phyloP scores from a whole-genome alignment of 2,888 invertebrate genomes.

The Ophion slaviceki region DNA sequence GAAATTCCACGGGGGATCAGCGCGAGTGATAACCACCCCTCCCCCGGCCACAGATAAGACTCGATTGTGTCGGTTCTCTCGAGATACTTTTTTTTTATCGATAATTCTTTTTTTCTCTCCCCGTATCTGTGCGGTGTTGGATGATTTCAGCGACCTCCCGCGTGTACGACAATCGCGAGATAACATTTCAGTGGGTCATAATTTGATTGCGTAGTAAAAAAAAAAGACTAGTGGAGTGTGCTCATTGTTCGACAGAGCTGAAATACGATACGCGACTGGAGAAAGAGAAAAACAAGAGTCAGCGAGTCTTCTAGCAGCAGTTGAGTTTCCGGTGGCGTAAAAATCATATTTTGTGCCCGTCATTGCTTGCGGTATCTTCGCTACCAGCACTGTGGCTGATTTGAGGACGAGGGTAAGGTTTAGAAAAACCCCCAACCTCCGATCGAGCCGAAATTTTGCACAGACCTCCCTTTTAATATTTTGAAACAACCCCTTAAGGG shows the following conservation, averaged over 20 bases:
- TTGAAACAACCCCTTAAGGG: no score
- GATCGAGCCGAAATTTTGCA: no score
- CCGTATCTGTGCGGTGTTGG: slow-evolving; percentile 12
- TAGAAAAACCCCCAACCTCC: no score
- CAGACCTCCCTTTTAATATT: no score
- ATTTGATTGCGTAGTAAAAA: slow-evolving; percentile 38
- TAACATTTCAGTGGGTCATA: slow-evolving; percentile 50
- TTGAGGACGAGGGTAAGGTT: no score
- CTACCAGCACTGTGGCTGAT: neutral
- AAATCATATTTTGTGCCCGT: neutral
- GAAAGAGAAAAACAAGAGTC: slow-evolving; percentile 22
- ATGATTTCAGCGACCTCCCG: slow-evolving; percentile 48
- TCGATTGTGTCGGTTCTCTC: slow-evolving; percentile 25
- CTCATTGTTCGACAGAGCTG: slow-evolving; percentile 26
- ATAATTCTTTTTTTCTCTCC: slow-evolving; percentile 28
- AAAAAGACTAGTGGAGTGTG: neutral
- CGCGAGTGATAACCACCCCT: slow-evolving; percentile 3
- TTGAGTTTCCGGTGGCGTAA: slow-evolving; percentile 11
- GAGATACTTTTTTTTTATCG: slow-evolving; percentile 18
- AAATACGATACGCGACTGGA: slow-evolving; percentile 29
- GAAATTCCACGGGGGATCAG: slow-evolving; percentile 13
- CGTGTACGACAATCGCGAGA: slow-evolving; percentile 18
- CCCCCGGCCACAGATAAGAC: neutral
- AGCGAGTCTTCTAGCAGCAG: slow-evolving; percentile 11
- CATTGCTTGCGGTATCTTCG: neutral